These are phyloP conservation scores for Tenthredo livida DNA, from an alignment of 2,888 invertebrate species.

Conservation along the genomic window DNA sequence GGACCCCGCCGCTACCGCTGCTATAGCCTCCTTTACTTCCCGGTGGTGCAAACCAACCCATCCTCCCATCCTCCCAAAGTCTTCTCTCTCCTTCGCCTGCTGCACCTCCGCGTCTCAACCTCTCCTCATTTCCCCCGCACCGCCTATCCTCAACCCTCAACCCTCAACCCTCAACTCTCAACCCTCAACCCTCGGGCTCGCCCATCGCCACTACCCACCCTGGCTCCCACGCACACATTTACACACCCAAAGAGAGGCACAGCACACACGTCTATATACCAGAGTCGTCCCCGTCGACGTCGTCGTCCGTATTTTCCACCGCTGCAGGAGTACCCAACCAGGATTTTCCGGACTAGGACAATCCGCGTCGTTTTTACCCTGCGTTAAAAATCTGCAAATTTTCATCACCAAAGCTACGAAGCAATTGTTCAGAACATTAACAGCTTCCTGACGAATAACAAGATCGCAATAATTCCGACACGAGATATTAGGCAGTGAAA, in stretches of 20 bases:
- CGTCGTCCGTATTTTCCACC: slow-evolving; percentile 3
- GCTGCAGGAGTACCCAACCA: slow-evolving; percentile 43
- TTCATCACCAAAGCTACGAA: background rate
- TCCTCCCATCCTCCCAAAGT: slow-evolving; percentile 63
- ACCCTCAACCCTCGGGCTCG: slow-evolving; percentile 52
- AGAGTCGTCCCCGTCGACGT: slow-evolving; percentile 29
- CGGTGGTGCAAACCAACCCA: slow-evolving; percentile 74
- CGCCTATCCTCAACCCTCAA: slow-evolving; percentile 56
- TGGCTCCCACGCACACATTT: slow-evolving; percentile 53
- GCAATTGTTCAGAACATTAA: background rate
- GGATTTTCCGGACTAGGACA: background rate
- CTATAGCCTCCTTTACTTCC: slow-evolving; percentile 65
- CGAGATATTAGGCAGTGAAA: background rate
- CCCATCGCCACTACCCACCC: slow-evolving; percentile 58
- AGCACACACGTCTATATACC: slow-evolving; percentile 13
- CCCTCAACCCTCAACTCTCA: slow-evolving; percentile 54
- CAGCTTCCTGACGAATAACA: background rate
- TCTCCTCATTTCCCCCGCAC: slow-evolving; percentile 61
- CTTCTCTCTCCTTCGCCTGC: slow-evolving; percentile 60
- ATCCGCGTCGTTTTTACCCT: background rate
- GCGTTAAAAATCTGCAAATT: background rate
- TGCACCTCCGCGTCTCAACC: slow-evolving; percentile 61
- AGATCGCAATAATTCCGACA: background rate
- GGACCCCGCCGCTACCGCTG: slow-evolving; percentile 74
- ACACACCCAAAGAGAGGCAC: slow-evolving; percentile 44